Evolutionary conservation across 64 coral and sea anemone genomes (phyloP).

Genomic region (Dendrophyllia cribrosa): DNA sequence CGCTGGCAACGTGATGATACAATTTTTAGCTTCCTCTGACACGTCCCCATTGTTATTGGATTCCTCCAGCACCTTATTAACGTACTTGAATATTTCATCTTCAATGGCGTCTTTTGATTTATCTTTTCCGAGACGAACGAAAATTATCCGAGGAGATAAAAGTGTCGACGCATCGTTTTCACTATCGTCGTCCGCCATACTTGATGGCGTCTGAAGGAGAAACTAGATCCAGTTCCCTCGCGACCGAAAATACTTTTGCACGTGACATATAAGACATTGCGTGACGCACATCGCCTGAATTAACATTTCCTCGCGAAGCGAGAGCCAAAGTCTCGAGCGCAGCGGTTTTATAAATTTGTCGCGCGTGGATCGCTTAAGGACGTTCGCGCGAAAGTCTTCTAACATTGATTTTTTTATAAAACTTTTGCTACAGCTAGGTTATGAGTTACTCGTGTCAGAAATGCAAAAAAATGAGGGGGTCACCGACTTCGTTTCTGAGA

Average conservation of each 20-base stretch:
- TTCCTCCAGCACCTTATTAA: slow-evolving; percentile 72
- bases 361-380: no score
- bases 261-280: background rate
- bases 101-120: slow-evolving; percentile 88
- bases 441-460: no score
- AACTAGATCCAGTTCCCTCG: background rate
- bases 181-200: slow-evolving; percentile 73
- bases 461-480: no score
- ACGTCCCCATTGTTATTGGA: slow-evolving; percentile 16
- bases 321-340: no score
- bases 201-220: background rate
- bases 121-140: slow-evolving; percentile 85
- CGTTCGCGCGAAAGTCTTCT: no score
- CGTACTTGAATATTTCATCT: slow-evolving; percentile 82
- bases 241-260: background rate
- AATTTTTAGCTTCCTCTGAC: slow-evolving; percentile 59
- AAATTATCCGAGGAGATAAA: slow-evolving; percentile 74
- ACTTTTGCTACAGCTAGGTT: no score
- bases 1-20: slow-evolving; percentile 51
- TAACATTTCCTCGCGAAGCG: background rate
- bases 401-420: no score
- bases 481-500: no score
- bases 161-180: background rate
- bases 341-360: no score
- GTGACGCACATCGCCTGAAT: background rate